Evolutionary conservation across 2,113 vertebrate species (phyloP), one percentile per base, ranked within the genome.

Genomic region (Cebidichthys violaceus): DNA sequence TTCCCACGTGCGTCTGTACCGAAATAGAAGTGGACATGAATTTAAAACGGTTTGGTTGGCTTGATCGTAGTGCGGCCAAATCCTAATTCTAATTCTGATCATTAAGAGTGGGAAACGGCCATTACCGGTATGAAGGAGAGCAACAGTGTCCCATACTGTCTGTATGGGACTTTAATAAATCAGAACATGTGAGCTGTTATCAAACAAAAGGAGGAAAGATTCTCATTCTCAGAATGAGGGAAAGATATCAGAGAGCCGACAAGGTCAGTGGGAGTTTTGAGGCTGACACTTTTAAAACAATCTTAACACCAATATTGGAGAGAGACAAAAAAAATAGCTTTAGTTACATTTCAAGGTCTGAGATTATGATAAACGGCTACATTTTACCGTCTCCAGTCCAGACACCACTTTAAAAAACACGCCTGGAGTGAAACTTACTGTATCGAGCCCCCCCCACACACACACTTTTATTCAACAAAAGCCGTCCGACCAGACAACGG

Each of bases 231-330:
- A 77, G 35, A 79, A 55, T 4, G 27, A 79, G 76, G 54, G 37
- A 52, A 37, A 67, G 43, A 74, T 72, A 83, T 57, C 57, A 35
- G 47, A 29, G 55, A 73, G 57, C 60, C 0, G 39, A 54, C n/a
- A 9, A 78, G 81, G 64, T 68, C 74, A 71, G 78, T 37, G 75
- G 66, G 50, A 86, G 77, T 60, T 65, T 45, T 18, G 74, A 64
- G 43, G 33, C 41, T 6, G 33, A 33, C 33, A 33, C 33, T 33
- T 7, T 61, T 45, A 67, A 73, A 83, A 80, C 33, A 0, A 47
- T 18, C 71, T 64, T 29, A 39, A n/a, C 18, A 57, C 33, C 4
- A 52, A 43, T 9, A 24, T 33, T 54, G 33, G 37, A 52, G 6
- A 41, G 20, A 6, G 1, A 60, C 6, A 29, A 31, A 18, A 24